Base-by-base conservation (phyloP, 2,888 invertebrate species). In the Philhelius pedissequus region DNA sequence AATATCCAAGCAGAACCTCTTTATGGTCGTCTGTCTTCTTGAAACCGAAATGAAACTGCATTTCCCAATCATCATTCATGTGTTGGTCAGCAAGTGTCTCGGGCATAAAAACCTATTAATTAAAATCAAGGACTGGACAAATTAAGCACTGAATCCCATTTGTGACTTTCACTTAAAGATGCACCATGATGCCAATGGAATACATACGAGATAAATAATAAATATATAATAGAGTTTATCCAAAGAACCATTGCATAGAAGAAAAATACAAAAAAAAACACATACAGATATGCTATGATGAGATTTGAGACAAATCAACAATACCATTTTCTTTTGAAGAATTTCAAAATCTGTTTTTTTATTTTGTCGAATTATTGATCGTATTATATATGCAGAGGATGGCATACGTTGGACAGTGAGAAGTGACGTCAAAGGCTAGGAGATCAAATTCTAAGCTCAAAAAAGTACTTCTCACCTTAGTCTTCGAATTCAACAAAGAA, bases 61-160 rank as follows among this genome's bases (percentile, higher is more conserved):
- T 83, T 83, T 38, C 82, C 69, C 82, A 83, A 83, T 58, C 69
- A 45, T 56, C 56, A 56, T 56, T 56, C 13, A 35, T 56, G 32
- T 13, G 32, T 20, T n/a, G 6, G 11, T 20, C 15, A 8, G 58
- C 35, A 13, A n/a, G 62, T 22, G 32, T 64, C 58, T 77, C 60
- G 77, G 71, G 68, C 54, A 68, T 78, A 64, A 64, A 60, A 52
- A 70, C 52, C 75, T 52, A 84, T 84, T 84, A 84, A 84, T 84
- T 84, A 84, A 84, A 79, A 70, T 70, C 83, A 84, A 84, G 83
- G 83, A 84, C 83, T 64, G 35, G 70, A 68, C 83, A 79, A 58
- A 78, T 76, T 79, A 58, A 76, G 76, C 70, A 35, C 35, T 18
- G 27, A 64, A 40, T 48, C 73, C 58, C 79, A 79, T 84, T 71